Base-by-base conservation (phyloP, 2,797 vertebrate genomes). In the Esox masquinongy region DNA sequence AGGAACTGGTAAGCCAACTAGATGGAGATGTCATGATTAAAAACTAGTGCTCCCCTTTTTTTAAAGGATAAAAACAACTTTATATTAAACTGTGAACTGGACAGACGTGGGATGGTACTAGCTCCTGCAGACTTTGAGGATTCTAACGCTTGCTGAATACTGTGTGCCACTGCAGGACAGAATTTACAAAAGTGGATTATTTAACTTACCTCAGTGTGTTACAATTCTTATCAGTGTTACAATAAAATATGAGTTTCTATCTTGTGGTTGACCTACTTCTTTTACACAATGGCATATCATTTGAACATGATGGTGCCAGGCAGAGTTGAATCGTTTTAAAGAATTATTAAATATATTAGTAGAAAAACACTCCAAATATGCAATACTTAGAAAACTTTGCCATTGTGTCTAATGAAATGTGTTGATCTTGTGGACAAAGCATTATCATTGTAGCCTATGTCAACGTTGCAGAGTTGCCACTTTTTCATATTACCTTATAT, bases 151-250 rank as follows among this genome's bases (percentile, higher is more conserved):
- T 74, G 84, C 73, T 88, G 86, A 88, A 84, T 90, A 87, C 88
- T 89, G 91, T 88, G 90, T 92, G 89, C 84, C 86, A 90, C 80
- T 70, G 73, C 83, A 84, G 88, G 84, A 87, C 88, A 78, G 89
- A 91, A 90, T 86, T 90, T 77, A 88, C 86, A 81, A 88, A 92
- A 93, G 92, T 94, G 93, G 93, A 93, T 95, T 94, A 95, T 95
- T 96, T 94, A 91, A 93, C 90, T 96, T 97, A 97, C 96, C 97
- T 97, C 96, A 95, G 94, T 94, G 95, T 97, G 96, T 96, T 96
- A 94, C 93, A 91, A 93, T 94, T 95, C 94, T 91, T 87, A 92
- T 96, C 93, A 90, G 94, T 97, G 96, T 97, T 97, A 95, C 92
- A 96, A 97, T 97, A 96, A 94, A 94, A 89, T 83, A 89, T 93